Conservation (phyloP, 2,113 vertebrate species). For the Cromileptes altivelis region DNA sequence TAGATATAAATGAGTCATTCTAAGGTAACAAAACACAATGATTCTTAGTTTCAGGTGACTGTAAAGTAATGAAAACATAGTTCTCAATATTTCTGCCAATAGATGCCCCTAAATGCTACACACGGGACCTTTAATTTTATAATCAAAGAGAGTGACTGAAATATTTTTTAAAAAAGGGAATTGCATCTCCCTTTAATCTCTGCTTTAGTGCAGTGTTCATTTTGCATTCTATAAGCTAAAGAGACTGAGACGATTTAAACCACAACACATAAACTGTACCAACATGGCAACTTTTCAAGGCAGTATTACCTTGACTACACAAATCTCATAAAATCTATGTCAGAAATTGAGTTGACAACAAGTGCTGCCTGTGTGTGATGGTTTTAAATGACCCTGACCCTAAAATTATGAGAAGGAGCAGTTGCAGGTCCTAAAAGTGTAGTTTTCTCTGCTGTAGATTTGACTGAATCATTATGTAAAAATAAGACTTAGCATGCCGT, state of each 20-base stretch:
- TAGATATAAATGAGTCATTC: too few relatives aligned
- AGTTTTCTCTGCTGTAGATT: slow-evolving; percentile 21
- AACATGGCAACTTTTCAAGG: neutral
- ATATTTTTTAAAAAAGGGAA: neutral
- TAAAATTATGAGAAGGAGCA: neutral
- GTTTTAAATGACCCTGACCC: neutral
- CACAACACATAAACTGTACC: neutral
- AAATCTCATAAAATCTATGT: neutral
- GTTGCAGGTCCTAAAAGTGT: slow-evolving; percentile 7
- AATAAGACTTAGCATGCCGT: neutral
- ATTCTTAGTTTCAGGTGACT: too few relatives aligned
- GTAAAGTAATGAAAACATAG: too few relatives aligned
- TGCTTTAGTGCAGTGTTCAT: neutral
- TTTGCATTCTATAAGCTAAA: slow-evolving; percentile 4
- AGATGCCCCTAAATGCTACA: too few relatives aligned
- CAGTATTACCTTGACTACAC: neutral
- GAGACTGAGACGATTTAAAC: neutral
- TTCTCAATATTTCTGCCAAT: too few relatives aligned
- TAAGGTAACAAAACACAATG: too few relatives aligned
- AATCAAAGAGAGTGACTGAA: neutral
- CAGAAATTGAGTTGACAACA: neutral
- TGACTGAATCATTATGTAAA: neutral
- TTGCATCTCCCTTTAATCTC: slow-evolving; percentile 4
- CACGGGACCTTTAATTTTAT: neutral
- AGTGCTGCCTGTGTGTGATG: neutral